These are phyloP conservation scores for Actenoides hombroni DNA, from an alignment of 2,113 vertebrate genomes.

Conservation along the genomic window DNA sequence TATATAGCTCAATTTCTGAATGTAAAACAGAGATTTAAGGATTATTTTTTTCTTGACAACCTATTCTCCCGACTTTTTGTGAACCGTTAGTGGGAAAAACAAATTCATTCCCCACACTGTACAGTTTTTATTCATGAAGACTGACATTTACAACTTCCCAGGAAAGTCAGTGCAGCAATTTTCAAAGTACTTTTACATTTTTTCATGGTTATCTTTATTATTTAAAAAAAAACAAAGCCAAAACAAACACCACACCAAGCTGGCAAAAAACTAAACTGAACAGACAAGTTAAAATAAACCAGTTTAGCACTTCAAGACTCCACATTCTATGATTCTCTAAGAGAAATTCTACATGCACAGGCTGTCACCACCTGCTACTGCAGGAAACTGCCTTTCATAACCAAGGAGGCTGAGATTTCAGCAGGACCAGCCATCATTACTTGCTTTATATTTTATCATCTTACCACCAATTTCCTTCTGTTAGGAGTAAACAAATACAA, in stretches of 20 bases:
- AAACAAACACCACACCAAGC: neutral
- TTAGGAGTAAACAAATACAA: neutral
- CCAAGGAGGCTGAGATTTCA: neutral
- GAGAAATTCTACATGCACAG: neutral
- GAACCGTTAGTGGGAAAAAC: neutral
- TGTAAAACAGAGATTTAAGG: neutral
- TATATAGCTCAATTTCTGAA: neutral
- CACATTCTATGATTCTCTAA: neutral
- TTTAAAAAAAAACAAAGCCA: neutral
- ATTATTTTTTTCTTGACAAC: neutral
- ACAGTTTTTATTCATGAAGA: neutral
- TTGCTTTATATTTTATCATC: neutral
- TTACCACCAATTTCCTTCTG: neutral
- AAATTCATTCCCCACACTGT: neutral
- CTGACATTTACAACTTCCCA: neutral
- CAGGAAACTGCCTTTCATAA: neutral
- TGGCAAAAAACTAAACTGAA: neutral
- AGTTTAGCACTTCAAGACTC: neutral
- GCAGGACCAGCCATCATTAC: neutral
- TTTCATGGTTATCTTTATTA: neutral
- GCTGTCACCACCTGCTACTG: neutral
- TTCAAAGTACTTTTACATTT: neutral
- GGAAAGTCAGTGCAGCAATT: neutral
- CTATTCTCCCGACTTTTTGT: neutral
- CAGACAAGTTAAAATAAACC: neutral